Base-by-base conservation (phyloP, 2,888 invertebrate species). In the Parnassius smintheus region DNA sequence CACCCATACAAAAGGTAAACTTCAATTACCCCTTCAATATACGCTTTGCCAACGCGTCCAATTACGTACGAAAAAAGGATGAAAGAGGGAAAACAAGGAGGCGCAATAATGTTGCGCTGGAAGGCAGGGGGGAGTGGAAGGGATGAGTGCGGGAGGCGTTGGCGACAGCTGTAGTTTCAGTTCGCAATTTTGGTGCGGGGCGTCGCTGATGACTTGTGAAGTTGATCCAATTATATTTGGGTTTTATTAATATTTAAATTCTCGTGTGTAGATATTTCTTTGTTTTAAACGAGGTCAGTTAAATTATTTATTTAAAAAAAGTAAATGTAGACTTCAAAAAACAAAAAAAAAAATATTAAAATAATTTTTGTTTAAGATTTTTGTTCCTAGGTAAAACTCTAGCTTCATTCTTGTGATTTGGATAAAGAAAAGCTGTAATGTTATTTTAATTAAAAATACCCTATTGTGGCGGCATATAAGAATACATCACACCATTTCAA, bases 101-200 rank as follows among this genome's bases (percentile, higher is more conserved):
- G 59, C 59, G 67, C 60, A 67, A 67, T 67, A 67, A 67, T 56
- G 62, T 58, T 61, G 60, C 62, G 56, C 50, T 56, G 55, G 62
- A 59, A 46, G 45, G 41, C 4, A 8, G 25, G n/a, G 49, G 59
- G 51, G 54, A n/a, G 41, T 55, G 8, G 59, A 59, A 64, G 65
- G 64, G 59, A 54, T 48, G 18, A 22, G 63, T 22, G 54, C 41
- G 52, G 61, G 58, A 51, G 57, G 41, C 59, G 62, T 41, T 56
- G 49, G 65, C 57, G 61, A 62, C 49, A 52, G 67, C 66, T 66
- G 80, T 72, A 67, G 68, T 75, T 80, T 79, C 56, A 48, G 62
- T 25, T 45, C 45, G 57, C 18, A 61, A 61, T 56, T 61, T 56
- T 18, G 50, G 42, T 13, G 18, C 50, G 52, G 45, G 11, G 8